Evolutionary conservation across 2,888 invertebrate genomes (phyloP), one percentile per base, ranked within the genome.

Genomic region (Boloria euphrosyne): DNA sequence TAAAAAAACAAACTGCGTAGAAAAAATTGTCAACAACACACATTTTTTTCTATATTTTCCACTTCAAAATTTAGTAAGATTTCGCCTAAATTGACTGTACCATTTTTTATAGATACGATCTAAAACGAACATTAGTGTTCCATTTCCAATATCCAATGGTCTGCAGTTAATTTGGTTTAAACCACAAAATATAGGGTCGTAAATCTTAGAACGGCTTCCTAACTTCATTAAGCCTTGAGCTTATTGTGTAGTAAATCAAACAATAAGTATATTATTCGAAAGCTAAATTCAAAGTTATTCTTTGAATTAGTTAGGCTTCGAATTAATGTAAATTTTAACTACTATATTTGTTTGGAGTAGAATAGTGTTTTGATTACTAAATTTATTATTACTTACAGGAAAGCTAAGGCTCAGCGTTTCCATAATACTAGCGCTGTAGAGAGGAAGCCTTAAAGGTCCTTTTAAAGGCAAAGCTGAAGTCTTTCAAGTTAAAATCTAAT

Each of bases 181-280:
- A 58, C 69, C 67, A 54, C 70, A 69, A 64, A 38, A 58, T 62
- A 52, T 54, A 13, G 10, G 46, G 17, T 53, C 62, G 46, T 62
- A 53, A 53, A 53, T 53, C 53, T 53, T 31, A 50, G 16, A 16
- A 47, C 52, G 27, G 52, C 27, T 51, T 22, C 27, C 22, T n/a
- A 52, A 52, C n/a, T 52, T n/a, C 7, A 31, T 52, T 52, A 52
- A 52, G 31, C 27, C n/a, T 52, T 31, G 14, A 31, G 27, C 52
- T 52, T 16, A 31, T 22, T 27, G 14, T 31, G 16, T 0, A 27
- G 2, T 52, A 38, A 38, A 38, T 38, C 31, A 38, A 38, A 38
- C 7, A 38, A 38, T 2, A 22, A 22, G 22, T 22, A 38, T 38
- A 38, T 38, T 38, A 38, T 1, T 31, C 6, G 1, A 52, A 27